Evolutionary conservation across 2,888 invertebrate genomes (phyloP), one percentile per base, ranked within the genome.

Genomic region (Mactromeris polynyma): DNA sequence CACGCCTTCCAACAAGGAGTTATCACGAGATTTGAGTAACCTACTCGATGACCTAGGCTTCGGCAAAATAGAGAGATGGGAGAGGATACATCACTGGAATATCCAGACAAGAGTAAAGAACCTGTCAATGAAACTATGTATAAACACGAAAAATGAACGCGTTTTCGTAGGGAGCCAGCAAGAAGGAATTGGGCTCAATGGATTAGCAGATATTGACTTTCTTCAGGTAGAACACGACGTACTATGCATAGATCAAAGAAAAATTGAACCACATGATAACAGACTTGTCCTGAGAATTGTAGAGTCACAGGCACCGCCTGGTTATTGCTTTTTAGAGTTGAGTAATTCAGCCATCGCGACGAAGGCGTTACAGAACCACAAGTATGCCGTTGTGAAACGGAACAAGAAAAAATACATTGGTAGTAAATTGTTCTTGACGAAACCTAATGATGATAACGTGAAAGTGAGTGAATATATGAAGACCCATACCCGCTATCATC

Each of bases 91-190:
- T 78, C 19, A 40, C 14, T n/a, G 2, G 33, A 78, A 78, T 51
- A 84, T 31, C 31, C 19, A 46, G 3, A 77, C 84, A 14, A 51
- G 17, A 77, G 54, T 77, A 54, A 78, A 78, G 42, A 77, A 84
- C 54, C 42, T 78, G 31, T 84, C 78, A 36, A 38, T 77, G 7
- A 84, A 84, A 84, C 51, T 36, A 26, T 51, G 77, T 9, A 33
- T 78, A 7, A n/a, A 84, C 14, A 84, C 54, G 26, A 31, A 87
- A 31, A 87, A 82, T 42, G 82, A 87, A 26, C 82, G 78, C 7
- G 51, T 87, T 7, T 78, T 78, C 54, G 78, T 83, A 42, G 86
- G 86, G 9, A 87, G 86, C 38, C 54, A 31, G 42, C 69, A 82
- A 14, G 86, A 87, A 78, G 86, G 86, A 4, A 78, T 87, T 26